Base-by-base conservation (phyloP, 2,888 invertebrate genomes). In the Drosophila cracens region DNA sequence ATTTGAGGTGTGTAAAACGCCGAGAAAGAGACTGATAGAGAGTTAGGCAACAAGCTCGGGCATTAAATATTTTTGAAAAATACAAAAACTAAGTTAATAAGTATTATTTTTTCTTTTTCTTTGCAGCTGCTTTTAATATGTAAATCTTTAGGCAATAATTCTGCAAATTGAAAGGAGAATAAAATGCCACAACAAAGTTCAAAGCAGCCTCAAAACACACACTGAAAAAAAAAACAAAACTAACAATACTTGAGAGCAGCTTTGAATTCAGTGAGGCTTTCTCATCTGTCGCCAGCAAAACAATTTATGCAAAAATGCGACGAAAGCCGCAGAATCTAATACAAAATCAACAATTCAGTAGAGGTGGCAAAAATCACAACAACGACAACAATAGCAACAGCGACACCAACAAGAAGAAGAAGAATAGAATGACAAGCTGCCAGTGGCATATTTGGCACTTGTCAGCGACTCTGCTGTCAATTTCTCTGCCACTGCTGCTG, bases 291-390 rank as follows among this genome's bases (percentile, higher is more conserved):
- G 64, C 46, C 52, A 48, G 61, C 38, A 36, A 65, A 75, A 74
- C 54, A 66, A 73, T 87, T 77, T 87, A 85, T 83, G 85, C 85
- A 80, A 82, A 83, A 78, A 87, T 87, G 87, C 86, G 82, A 82
- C 87, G 86, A 87, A 87, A 84, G 86, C 74, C 87, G 59, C 83
- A 86, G 62, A 83, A 76, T 49, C 56, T 76, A 74, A 78, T 64
- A 76, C 64, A 86, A 74, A 70, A 57, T 53, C 68, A 70, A 63
- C 69, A 52, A 68, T 58, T 56, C 16, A 74, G 60, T 40, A 82
- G 72, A 75, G 69, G 61, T 65, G 68, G 43, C 71, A 66, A 52
- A 58, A 40, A 21, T 59, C 59, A 29, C 68, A 48, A 54, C 27
- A 54, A 56, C 46, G 31, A 57, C 57, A 56, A 31, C 56, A 63